phyloP scores from a whole-genome alignment of 2,888 invertebrate genomes.

The Polyommatus icarus region DNA sequence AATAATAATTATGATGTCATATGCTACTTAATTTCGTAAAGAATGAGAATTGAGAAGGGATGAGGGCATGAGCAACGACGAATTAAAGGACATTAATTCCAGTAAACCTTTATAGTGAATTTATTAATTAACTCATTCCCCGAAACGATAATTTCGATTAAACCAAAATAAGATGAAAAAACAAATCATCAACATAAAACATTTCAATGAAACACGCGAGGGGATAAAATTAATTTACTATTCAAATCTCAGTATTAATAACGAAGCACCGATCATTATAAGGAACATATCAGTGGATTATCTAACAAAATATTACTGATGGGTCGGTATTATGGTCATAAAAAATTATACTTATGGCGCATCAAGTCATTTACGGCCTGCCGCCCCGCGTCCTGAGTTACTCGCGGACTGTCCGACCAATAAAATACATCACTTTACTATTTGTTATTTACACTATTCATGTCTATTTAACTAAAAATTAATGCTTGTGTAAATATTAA shows the following conservation, averaged over 20 bases:
- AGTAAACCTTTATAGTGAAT: not conserved
- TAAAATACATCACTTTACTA: conserved; percentile 1
- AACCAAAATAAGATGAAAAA: not conserved
- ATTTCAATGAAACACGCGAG: not conserved
- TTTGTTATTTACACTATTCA: conserved; percentile 1
- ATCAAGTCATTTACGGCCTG: conserved; percentile 12
- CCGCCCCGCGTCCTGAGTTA: not conserved
- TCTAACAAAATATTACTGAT: conserved; percentile 42
- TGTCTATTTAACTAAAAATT: not conserved
- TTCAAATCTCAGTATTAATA: conserved; percentile 10
- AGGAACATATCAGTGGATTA: conserved; percentile 17
- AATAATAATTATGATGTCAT: too few species aligned
- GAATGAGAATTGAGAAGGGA: too few species aligned
- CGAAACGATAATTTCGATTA: not conserved
- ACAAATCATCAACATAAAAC: not conserved
- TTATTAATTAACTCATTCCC: not conserved
- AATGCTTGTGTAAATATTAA: not conserved
- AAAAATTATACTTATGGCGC: conserved; percentile 26
- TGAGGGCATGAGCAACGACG: too few species aligned
- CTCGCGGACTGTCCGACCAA: not conserved
- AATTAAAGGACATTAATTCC: not conserved
- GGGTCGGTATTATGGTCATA: conserved; percentile 1
- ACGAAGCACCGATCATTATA: not conserved
- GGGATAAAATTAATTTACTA: conserved; percentile 4
- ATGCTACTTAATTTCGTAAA: too few species aligned